A percentile compares a stretch with the other conserved stretches of the same genome.
Evolutionary conservation across 2,888 invertebrate genomes (phyloP).

Genomic region (Clitarchus hookeri): DNA sequence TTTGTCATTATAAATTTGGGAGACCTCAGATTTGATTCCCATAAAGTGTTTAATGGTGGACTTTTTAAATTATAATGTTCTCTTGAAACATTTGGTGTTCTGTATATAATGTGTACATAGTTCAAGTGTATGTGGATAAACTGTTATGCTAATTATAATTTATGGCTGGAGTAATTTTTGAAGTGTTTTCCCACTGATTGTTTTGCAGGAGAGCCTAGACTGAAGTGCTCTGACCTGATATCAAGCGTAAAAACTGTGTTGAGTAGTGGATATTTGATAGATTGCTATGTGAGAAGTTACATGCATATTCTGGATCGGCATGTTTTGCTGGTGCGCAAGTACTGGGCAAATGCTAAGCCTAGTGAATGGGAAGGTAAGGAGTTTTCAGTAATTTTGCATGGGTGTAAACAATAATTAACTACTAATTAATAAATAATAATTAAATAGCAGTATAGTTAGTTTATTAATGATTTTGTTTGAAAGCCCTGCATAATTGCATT

Average conservation of each 20-base stretch:
- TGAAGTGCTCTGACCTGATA: conserved; percentile 18
- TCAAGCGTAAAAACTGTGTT: conserved; percentile 3
- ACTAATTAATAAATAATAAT: too few relatives aligned
- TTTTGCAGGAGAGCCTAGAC: not conserved
- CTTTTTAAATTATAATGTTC: too few relatives aligned
- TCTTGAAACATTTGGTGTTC: not conserved
- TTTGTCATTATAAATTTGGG: too few relatives aligned
- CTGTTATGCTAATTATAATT: not conserved
- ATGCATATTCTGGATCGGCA: conserved; percentile 17
- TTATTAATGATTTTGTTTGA: too few relatives aligned
- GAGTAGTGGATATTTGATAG: not conserved
- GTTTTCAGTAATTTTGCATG: too few relatives aligned
- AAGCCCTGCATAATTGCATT: too few relatives aligned
- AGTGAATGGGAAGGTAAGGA: conserved; percentile 10
- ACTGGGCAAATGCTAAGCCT: conserved; percentile 18
- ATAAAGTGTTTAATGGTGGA: too few relatives aligned
- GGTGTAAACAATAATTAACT: too few relatives aligned
- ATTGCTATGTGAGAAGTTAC: not conserved
- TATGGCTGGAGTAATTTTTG: not conserved
- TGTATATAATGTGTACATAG: not conserved
- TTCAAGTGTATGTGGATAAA: not conserved
- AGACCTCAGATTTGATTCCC: too few relatives aligned
- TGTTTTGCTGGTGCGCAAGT: not conserved
- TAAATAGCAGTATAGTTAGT: too few relatives aligned
- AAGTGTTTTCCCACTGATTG: not conserved